Evolutionary conservation across 2,113 vertebrate species (phyloP), one percentile per base, ranked within the genome.

Genomic region (Podiceps cristatus): DNA sequence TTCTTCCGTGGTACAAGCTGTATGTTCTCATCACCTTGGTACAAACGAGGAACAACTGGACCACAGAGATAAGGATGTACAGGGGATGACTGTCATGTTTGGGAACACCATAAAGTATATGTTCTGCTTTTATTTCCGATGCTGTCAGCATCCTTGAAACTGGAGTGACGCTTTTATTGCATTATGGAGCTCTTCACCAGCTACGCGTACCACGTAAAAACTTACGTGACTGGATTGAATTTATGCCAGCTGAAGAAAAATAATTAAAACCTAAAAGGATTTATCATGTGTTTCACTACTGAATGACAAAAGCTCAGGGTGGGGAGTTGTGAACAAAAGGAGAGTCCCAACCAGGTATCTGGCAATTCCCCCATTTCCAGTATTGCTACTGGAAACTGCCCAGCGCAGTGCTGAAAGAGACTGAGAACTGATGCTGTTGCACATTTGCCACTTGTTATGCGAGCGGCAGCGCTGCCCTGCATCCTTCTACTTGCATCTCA

Each of bases 31-130:
- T 66, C 53, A 24, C 18, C 28, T 28, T 11, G 4, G 35, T 13
- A 67, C 59, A 62, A 64, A 83, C 50, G 50, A 17, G 37, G n/a
- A 81, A 91, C 44, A 42, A 42, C 24, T 25, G 29, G 78, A 37
- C 47, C 62, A 71, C 40, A 83, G 66, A 91, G 88, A 68, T 76
- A 94, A 90, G 28, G 87, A 50, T 72, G 67, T 18, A 63, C 60
- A 20, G 9, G 28, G 42, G 27, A 63, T 17, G 29, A 55, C 67
- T 91, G 53, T 17, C 67, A 23, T 16, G 18, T 59, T 86, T 45
- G 31, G 17, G 47, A 94, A 14, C 72, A 59, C 50, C 33, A n/a
- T 8, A 10, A 67, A 69, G 11, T 2, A 3, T 23, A 64, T 6
- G 11, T 31, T 85, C 59, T 74, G 55, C 58, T 90, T 84, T 88